Evolutionary conservation across 30 jellyfish, hydroid and myxozoan species (phyloP).

Genomic region (Sanderia malayensis): DNA sequence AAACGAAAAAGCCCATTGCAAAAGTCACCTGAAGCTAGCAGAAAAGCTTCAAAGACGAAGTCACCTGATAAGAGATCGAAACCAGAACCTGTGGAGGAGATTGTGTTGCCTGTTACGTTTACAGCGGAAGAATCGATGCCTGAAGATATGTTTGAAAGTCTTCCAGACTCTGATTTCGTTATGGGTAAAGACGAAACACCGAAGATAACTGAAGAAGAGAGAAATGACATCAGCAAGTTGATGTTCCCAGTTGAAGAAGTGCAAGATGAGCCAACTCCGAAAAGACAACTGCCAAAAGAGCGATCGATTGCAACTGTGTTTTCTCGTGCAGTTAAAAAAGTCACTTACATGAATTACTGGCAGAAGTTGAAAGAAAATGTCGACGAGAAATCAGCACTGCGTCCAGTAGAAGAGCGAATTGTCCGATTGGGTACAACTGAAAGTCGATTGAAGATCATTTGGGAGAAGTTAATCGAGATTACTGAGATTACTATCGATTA

Average conservation of each 20-base stretch:
- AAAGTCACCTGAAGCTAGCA: conserved; percentile 2
- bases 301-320: conserved; percentile 25
- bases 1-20: conserved; percentile 15
- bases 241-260: conserved; percentile 33
- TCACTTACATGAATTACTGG: conserved; percentile 44
- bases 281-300: neutral
- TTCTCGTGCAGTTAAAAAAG: conserved; percentile 34
- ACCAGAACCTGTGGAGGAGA: conserved; percentile 31
- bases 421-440: conserved; percentile 55
- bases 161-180: conserved; percentile 35
- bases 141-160: conserved; percentile 31
- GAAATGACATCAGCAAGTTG: conserved; percentile 22
- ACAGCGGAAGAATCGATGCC: conserved; percentile 45
- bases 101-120: conserved; percentile 24
- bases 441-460: conserved; percentile 44
- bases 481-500: conserved; percentile 36
- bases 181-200: conserved; percentile 3
- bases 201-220: conserved; percentile 58
- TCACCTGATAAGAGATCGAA: conserved; percentile 20
- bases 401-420: conserved; percentile 49
- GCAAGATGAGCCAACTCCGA: conserved; percentile 9
- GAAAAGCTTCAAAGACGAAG: conserved; percentile 2
- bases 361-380: conserved; percentile 21
- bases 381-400: conserved; percentile 2
- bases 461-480: conserved; percentile 49